phyloP scores from a whole-genome alignment of 2,888 invertebrate species.

The Pheosia gnoma region DNA sequence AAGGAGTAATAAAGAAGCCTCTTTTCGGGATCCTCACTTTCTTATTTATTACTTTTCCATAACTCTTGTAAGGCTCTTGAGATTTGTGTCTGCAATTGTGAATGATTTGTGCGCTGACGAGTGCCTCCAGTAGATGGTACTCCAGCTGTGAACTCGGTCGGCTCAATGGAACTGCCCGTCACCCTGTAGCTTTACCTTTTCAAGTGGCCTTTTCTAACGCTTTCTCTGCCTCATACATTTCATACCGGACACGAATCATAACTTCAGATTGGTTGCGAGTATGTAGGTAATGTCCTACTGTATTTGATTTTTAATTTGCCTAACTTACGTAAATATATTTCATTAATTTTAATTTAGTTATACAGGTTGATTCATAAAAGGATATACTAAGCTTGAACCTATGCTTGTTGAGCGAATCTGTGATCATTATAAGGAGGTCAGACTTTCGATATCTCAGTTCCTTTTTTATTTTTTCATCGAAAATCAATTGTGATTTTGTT shows the following conservation, averaged over 20 bases:
- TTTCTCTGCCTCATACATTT: background rate
- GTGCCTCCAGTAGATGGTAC: background rate
- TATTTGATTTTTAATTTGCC: no score
- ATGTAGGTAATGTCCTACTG: no score
- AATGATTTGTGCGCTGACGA: background rate
- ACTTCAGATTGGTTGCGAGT: background rate
- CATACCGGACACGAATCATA: background rate
- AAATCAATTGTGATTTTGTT: no score
- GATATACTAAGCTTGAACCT: no score
- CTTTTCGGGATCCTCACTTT: background rate
- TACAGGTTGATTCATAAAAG: no score
- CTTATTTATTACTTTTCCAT: conserved; percentile 7
- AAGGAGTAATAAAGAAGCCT: background rate
- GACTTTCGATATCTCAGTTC: no score
- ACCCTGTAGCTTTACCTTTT: background rate
- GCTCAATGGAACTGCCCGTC: background rate
- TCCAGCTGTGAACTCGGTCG: background rate
- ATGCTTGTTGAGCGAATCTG: no score
- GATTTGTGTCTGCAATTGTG: conserved; percentile 3
- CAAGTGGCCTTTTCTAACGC: background rate
- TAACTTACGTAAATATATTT: no score
- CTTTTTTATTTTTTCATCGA: no score
- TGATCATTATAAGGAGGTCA: no score
- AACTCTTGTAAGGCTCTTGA: conserved; percentile 4
- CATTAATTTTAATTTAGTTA: no score